phyloP scores from a whole-genome alignment of 2,797 vertebrate species.

The Mormyrus hasselquistii region DNA sequence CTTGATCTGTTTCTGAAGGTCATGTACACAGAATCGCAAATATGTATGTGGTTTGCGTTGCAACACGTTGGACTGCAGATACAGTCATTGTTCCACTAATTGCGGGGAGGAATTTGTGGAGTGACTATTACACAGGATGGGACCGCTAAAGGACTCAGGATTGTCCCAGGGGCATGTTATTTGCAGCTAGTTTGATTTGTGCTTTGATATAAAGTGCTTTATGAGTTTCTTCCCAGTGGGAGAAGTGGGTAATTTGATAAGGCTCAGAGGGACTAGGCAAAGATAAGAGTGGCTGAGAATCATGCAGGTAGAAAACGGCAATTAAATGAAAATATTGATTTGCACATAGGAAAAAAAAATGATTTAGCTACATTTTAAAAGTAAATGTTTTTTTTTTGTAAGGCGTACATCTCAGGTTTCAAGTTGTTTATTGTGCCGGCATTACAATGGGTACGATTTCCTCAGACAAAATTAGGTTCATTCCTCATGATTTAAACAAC shows the following conservation, averaged over 20 bases:
- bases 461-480: neutral
- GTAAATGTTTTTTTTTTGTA: neutral
- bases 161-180: neutral
- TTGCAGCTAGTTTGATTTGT: constrained; percentile 18
- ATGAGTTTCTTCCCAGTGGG: constrained; percentile 10
- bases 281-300: constrained; percentile 4
- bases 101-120: neutral
- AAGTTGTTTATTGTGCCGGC: neutral
- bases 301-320: neutral
- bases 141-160: neutral
- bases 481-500: neutral
- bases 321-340: constrained; percentile 13
- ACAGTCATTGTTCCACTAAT: neutral
- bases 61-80: neutral
- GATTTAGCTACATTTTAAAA: neutral
- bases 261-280: neutral
- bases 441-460: neutral
- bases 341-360: neutral
- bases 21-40: neutral
- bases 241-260: constrained; percentile 16
- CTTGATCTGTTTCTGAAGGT: neutral
- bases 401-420: neutral
- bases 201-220: constrained; percentile 9
- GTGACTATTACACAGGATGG: neutral
- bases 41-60: neutral